Conservation (phyloP, 2,113 vertebrate genomes). For the Xiphorhynchus elegans region DNA sequence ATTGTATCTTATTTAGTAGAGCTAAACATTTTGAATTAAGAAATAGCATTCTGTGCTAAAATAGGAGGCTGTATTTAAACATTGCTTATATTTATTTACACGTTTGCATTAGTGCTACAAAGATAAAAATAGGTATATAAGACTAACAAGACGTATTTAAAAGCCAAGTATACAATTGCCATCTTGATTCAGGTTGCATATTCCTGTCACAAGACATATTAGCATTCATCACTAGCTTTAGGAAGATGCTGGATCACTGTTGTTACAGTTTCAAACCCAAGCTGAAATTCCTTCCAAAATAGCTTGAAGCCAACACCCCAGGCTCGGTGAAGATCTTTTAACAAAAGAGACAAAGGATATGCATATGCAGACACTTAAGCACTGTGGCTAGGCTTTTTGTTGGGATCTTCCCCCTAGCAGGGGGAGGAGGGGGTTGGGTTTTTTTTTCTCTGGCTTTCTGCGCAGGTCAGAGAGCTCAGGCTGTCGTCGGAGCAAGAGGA, state of each 20-base stretch:
- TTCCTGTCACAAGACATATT: background rate
- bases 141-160: background rate
- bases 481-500: too few relatives aligned
- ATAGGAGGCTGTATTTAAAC: background rate
- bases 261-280: too few relatives aligned
- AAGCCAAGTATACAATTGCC: background rate
- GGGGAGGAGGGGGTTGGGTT: too few relatives aligned
- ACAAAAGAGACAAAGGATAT: too few relatives aligned
- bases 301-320: too few relatives aligned
- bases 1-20: background rate
- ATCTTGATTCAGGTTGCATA: background rate
- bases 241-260: background rate
- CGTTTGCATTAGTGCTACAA: fast-evolving
- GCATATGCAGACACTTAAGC: too few relatives aligned
- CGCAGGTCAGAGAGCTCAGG: too few relatives aligned
- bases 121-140: background rate
- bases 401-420: too few relatives aligned
- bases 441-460: too few relatives aligned
- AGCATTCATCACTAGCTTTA: background rate
- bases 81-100: background rate
- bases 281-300: too few relatives aligned
- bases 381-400: too few relatives aligned
- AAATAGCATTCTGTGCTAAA: background rate
- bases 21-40: background rate
- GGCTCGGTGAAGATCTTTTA: too few relatives aligned